Evolutionary conservation across 2,113 vertebrate species (phyloP).

Genomic region (Acanthisitta chloris): DNA sequence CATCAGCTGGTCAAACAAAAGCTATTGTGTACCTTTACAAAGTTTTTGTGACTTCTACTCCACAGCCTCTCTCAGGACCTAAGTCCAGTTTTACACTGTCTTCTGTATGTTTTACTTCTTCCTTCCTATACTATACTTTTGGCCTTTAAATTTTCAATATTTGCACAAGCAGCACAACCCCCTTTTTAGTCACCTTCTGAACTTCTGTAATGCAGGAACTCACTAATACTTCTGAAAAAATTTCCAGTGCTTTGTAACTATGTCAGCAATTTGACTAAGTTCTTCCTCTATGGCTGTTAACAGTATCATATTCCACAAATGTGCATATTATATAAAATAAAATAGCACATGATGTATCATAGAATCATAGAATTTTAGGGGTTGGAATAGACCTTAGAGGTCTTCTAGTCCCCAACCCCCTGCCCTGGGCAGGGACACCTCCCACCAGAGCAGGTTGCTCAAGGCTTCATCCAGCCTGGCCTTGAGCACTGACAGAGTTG

Average conservation of each 20-base stretch:
- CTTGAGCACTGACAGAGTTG: too few species aligned
- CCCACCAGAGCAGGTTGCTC: too few species aligned
- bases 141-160: neutral
- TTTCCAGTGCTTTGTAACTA: neutral
- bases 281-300: neutral
- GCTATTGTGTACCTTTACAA: neutral
- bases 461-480: too few species aligned
- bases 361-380: too few species aligned
- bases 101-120: neutral
- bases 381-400: too few species aligned
- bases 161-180: neutral
- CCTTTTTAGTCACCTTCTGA: neutral
- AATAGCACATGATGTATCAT: neutral
- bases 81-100: neutral
- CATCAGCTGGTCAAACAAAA: neutral
- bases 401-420: too few species aligned
- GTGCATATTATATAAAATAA: neutral
- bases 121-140: neutral
- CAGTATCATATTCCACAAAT: neutral
- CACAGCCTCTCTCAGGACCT: neutral
- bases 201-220: neutral
- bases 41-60: neutral
- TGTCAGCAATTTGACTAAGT: neutral
- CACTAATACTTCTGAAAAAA: neutral
- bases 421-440: too few species aligned